Evolutionary conservation across 2,797 vertebrate genomes (phyloP).

Genomic region (Chiloscyllium punctatum): DNA sequence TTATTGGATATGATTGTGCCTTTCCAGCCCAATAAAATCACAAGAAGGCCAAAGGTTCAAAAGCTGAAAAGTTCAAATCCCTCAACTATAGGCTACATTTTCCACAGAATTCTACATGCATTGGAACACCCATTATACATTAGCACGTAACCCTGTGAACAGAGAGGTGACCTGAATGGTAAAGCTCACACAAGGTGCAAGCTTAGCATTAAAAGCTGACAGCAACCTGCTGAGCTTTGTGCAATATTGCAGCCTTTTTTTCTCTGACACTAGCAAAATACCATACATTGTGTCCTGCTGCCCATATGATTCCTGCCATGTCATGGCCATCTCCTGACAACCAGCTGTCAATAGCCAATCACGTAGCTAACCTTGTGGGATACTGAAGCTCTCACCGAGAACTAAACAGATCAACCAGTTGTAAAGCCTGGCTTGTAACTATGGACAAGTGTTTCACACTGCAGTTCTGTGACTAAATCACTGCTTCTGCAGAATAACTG

Average conservation of each 20-base stretch:
- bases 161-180: constrained; percentile 23
- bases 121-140: neutral
- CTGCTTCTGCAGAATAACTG: constrained; percentile 5
- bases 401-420: constrained; percentile 44
- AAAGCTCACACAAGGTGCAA: constrained; percentile 33
- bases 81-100: constrained; percentile 10
- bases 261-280: constrained; percentile 55
- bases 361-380: neutral
- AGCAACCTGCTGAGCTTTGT: constrained; percentile 38
- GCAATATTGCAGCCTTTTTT: constrained; percentile 42
- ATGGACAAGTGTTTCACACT: constrained; percentile 19
- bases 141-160: constrained; percentile 20
- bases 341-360: constrained; percentile 36
- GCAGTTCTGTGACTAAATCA: constrained; percentile 38
- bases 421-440: constrained; percentile 48
- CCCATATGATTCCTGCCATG: constrained; percentile 41
- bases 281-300: constrained; percentile 56
- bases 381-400: constrained; percentile 12
- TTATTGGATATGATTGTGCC: constrained; percentile 27
- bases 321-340: constrained; percentile 25
- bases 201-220: constrained; percentile 35
- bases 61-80: constrained; percentile 23
- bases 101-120: neutral
- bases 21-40: constrained; percentile 33
- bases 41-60: constrained; percentile 33